These are phyloP conservation scores for Microctenopoma steveboyesi DNA, from an alignment of 2,797 vertebrate genomes.

Conservation along the genomic window DNA sequence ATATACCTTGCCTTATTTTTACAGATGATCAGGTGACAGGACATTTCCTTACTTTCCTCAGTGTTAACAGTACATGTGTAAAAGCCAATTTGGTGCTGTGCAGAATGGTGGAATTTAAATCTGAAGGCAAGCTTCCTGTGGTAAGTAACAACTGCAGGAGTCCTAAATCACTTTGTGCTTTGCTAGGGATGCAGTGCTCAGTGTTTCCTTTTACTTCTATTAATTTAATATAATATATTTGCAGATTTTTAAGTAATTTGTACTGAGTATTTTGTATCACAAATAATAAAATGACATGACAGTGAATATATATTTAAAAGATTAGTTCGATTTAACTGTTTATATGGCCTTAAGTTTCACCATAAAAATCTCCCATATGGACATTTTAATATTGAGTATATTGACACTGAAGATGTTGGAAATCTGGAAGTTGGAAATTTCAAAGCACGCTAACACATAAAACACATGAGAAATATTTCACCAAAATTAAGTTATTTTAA, in stretches of 20 bases:
- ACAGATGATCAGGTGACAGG: conserved; percentile 66
- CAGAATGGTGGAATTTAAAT: conserved; percentile 50
- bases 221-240: conserved; percentile 11
- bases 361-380: conserved; percentile 5
- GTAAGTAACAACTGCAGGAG: conserved; percentile 26
- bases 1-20: conserved; percentile 73
- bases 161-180: conserved; percentile 34
- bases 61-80: conserved; percentile 37
- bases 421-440: not conserved
- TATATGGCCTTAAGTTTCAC: conserved; percentile 4
- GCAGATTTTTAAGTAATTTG: not conserved
- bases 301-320: not conserved
- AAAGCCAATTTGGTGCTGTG: conserved; percentile 58
- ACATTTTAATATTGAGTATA: not conserved
- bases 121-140: conserved; percentile 47
- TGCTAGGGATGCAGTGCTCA: conserved; percentile 48
- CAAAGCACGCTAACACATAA: not conserved
- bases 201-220: conserved; percentile 57
- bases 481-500: not conserved
- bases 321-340: not conserved
- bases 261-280: not conserved
- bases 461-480: not conserved
- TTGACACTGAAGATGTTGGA: not conserved
- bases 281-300: not conserved
- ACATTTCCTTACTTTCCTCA: conserved; percentile 9